phyloP scores from a whole-genome alignment of 2,797 vertebrate species.

The Tiaroga cobitis region DNA sequence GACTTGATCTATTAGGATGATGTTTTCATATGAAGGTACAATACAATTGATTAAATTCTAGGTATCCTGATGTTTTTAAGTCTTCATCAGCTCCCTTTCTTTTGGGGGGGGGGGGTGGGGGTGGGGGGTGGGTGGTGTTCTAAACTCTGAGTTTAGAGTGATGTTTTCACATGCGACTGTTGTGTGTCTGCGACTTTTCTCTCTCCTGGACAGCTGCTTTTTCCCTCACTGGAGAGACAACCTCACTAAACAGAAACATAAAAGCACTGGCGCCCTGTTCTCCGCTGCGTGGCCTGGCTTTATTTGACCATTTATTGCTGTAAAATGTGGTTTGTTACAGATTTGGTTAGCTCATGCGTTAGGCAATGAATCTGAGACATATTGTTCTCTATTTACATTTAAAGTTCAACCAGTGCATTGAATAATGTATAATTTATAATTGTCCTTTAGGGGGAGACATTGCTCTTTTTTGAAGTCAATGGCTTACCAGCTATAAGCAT shows the following conservation, averaged over 20 bases:
- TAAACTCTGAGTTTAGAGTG: not conserved
- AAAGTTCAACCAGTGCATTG: not conserved
- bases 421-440: not conserved
- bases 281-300: constrained; percentile 2
- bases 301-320: constrained; percentile 21
- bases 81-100: not conserved
- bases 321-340: constrained; percentile 24
- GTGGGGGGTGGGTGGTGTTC: no score
- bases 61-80: no score
- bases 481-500: not conserved
- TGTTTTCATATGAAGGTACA: not conserved
- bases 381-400: not conserved
- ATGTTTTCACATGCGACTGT: constrained; percentile 40
- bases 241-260: constrained; percentile 33
- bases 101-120: no score
- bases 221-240: constrained; percentile 37
- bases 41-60: not conserved
- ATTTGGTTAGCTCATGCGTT: constrained; percentile 14
- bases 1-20: not conserved
- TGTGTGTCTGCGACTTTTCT: constrained; percentile 31
- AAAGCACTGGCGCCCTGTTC: constrained; percentile 35
- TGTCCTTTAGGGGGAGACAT: constrained; percentile 43
- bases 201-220: constrained; percentile 39
- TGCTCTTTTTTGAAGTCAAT: not conserved
- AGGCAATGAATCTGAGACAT: not conserved